Evolutionary conservation across 2,797 vertebrate genomes (phyloP).

Genomic region (Orientallactaga sibirica): DNA sequence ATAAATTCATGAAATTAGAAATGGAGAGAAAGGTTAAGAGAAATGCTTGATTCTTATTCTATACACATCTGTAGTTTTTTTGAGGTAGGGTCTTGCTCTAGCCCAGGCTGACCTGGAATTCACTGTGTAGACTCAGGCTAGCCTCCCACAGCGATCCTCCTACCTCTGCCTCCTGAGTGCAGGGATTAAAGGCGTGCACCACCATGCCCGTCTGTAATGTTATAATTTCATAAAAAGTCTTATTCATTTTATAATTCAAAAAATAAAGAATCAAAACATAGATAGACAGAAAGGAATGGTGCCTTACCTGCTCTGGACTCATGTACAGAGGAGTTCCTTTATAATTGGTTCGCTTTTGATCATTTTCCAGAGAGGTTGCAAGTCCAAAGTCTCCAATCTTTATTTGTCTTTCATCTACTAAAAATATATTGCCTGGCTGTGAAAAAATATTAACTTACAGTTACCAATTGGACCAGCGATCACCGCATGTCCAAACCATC

Average conservation of each 20-base stretch:
- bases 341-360: slow-evolving; percentile 83
- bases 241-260: neutral
- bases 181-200: no score
- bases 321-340: slow-evolving; percentile 92
- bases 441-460: neutral
- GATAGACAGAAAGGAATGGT: neutral
- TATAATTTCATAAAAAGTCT: slow-evolving; percentile 4
- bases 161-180: no score
- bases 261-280: neutral
- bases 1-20: neutral
- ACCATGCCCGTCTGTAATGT: neutral
- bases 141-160: no score
- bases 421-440: slow-evolving; percentile 95
- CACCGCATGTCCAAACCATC: slow-evolving; percentile 6
- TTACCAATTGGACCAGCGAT: slow-evolving; percentile 37
- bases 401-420: slow-evolving; percentile 87
- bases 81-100: no score
- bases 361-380: slow-evolving; percentile 87
- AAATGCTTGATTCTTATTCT: neutral
- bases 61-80: neutral
- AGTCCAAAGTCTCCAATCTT: slow-evolving; percentile 98
- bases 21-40: neutral
- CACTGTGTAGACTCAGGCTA: no score
- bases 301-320: slow-evolving; percentile 95
- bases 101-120: no score